Base-by-base conservation (phyloP, 2,888 invertebrate genomes). In the Chironomus riparius region DNA sequence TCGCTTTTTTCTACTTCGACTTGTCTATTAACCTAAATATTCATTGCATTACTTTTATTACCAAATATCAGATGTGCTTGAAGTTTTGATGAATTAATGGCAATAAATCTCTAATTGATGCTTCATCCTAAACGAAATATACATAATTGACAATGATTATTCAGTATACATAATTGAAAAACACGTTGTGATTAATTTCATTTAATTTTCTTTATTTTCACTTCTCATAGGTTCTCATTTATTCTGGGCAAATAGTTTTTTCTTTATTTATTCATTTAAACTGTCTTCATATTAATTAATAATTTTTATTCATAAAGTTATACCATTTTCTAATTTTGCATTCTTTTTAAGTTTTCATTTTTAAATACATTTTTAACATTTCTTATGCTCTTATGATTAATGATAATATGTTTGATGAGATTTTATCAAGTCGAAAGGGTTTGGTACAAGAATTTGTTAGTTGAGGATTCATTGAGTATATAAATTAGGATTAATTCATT, bases 221-320 rank as follows among this genome's bases (percentile, higher is more conserved):
- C 65, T 65, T 18, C 38, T 65, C 18, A 65, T 65, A 65, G 65
- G 21, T 65, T 65, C 65, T 65, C 65, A 65, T 65, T 65, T 65
- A 13, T 65, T 18, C 21, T 21, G 18, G 65, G 65, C 21, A 18
- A 24, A 38, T 38, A 38, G 7, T 38, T 38, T 10, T 38, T 38
- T 38, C 10, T 65, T 62, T 56, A 28, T 28, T 18, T 10, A n/a
- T 56, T 65, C 21, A 22, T 13, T 65, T 21, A 65, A 65, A 21
- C 21, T 7, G 18, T 24, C 21, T 65, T 22, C 12, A 21, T 22
- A 6, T 65, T 24, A 18, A 21, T 65, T 12, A 21, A 15, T 21
- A 6, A 18, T 65, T 65, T 24, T 50, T 56, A 56, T 56, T 15
- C n/a, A n/a, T 56, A 56, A 18, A 56, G 7, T 18, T 15, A 2